A percentile compares a stretch with the other conserved stretches of the same genome.
Evolutionary conservation across 2,888 invertebrate genomes (phyloP).

Genomic region (Octodonta nipae): DNA sequence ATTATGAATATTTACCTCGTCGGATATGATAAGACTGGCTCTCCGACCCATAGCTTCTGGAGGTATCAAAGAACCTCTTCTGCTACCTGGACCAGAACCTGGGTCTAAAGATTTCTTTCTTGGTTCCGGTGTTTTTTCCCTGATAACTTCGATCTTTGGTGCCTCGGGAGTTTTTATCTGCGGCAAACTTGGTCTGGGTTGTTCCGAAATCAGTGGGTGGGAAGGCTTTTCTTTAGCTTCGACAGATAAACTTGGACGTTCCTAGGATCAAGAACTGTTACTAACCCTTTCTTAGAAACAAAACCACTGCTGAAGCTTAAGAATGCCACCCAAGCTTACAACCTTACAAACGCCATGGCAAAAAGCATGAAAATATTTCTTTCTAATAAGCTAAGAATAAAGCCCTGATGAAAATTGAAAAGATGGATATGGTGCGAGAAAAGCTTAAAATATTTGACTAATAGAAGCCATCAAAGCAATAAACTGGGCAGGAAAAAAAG

Average conservation of each 20-base stretch:
- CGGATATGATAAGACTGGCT: slow-evolving; percentile 82
- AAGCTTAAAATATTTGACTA: too few relatives aligned
- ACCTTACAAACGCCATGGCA: too few relatives aligned
- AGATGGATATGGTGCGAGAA: too few relatives aligned
- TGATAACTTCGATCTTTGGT: slow-evolving; percentile 77
- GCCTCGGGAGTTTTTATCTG: slow-evolving; percentile 62
- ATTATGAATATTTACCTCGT: slow-evolving; percentile 62
- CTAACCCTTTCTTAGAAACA: too few relatives aligned
- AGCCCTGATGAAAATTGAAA: too few relatives aligned
- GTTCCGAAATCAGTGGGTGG: slow-evolving; percentile 16
- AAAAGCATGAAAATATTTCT: too few relatives aligned
- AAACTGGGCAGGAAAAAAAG: too few relatives aligned
- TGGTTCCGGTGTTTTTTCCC: slow-evolving; percentile 56
- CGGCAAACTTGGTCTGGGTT: slow-evolving; percentile 38
- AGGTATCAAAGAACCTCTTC: slow-evolving; percentile 78
- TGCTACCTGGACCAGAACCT: slow-evolving; percentile 43
- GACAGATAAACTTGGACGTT: slow-evolving; percentile 24
- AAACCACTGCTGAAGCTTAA: too few relatives aligned
- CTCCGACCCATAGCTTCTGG: slow-evolving; percentile 76
- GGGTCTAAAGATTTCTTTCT: slow-evolving; percentile 54
- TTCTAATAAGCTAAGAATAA: too few relatives aligned
- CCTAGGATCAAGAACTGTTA: too few relatives aligned
- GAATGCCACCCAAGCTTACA: too few relatives aligned
- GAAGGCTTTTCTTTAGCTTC: slow-evolving; percentile 17
- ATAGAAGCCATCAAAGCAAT: too few relatives aligned